Evolutionary conservation across 2,888 invertebrate genomes (phyloP).

Genomic region (Latrodectus hesperus): DNA sequence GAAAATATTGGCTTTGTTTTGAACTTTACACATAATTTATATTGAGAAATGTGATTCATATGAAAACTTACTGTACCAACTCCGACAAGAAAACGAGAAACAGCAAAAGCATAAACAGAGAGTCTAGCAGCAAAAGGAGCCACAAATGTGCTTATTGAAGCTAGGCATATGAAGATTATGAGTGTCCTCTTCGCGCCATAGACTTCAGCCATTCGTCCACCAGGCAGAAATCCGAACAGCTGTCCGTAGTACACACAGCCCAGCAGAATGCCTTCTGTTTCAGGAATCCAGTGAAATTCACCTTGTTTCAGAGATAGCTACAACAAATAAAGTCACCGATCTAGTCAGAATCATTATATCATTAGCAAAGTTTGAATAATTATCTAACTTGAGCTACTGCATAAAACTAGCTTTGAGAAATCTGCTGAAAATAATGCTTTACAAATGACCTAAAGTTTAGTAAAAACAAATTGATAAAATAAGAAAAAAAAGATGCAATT

Average conservation of each 20-base stretch:
- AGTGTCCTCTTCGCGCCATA: conserved; percentile 46
- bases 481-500: too few species aligned
- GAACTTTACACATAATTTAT: too few species aligned
- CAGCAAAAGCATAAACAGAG: conserved; percentile 24
- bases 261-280: conserved; percentile 36
- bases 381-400: not conserved
- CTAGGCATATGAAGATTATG: conserved; percentile 22
- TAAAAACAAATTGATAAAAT: not conserved
- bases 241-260: conserved; percentile 52
- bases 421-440: not conserved
- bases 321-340: not conserved
- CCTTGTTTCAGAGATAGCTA: conserved; percentile 7
- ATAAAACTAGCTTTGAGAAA: not conserved
- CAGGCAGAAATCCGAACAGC: conserved; percentile 35
- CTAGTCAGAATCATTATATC: not conserved
- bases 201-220: conserved; percentile 45
- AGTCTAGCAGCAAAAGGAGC: conserved; percentile 37
- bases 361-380: not conserved
- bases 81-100: conserved; percentile 44
- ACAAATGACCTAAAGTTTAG: not conserved
- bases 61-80: conserved; percentile 43
- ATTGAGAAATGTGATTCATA: too few species aligned
- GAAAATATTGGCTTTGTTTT: too few species aligned
- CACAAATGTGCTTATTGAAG: conserved; percentile 17
- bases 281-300: conserved; percentile 54